phyloP scores from a whole-genome alignment of 2,113 vertebrate species.

The Cariama cristata region DNA sequence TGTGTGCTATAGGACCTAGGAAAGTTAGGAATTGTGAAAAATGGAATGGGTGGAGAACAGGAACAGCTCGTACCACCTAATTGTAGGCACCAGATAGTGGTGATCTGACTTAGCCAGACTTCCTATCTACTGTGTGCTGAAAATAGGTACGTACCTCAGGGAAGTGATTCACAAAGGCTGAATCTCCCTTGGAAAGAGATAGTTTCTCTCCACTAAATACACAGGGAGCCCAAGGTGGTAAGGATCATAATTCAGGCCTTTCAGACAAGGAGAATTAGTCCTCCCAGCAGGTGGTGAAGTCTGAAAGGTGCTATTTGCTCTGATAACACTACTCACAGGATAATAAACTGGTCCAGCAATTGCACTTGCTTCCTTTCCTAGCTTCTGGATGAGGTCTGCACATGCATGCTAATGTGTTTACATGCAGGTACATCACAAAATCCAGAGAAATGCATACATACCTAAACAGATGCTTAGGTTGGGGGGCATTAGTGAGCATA shows the following conservation, averaged over 20 bases:
- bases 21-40: background rate
- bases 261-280: background rate
- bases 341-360: background rate
- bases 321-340: background rate
- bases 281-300: background rate
- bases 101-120: background rate
- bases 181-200: background rate
- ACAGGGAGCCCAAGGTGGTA: background rate
- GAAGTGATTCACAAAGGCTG: background rate
- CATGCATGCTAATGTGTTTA: background rate
- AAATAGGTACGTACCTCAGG: background rate
- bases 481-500: background rate
- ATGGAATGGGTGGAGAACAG: background rate
- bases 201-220: background rate
- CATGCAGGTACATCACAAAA: background rate
- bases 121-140: background rate
- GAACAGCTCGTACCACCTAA: background rate
- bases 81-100: background rate
- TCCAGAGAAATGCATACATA: background rate
- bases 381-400: background rate
- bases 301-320: background rate
- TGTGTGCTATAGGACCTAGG: fast-evolving
- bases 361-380: background rate
- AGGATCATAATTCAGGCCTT: background rate
- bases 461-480: background rate